A percentile compares a stretch with the other conserved stretches of the same genome.
These are phyloP conservation scores for Phataginus tetradactyla DNA, from an alignment of 2,797 vertebrate genomes.

Conservation along the genomic window DNA sequence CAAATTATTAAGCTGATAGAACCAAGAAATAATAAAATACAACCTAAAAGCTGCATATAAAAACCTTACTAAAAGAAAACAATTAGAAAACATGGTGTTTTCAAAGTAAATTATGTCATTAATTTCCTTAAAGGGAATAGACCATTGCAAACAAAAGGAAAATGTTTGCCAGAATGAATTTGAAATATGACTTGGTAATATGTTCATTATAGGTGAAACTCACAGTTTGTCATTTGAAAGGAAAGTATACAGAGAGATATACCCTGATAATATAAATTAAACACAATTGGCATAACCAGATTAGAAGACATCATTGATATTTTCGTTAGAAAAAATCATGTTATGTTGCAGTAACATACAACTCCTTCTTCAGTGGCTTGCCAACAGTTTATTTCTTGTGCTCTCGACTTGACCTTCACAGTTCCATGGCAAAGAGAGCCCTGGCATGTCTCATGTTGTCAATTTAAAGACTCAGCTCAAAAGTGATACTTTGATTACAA, in stretches of 20 bases:
- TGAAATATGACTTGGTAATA: background rate
- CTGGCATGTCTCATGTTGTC: background rate
- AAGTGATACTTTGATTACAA: background rate
- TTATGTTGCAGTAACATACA: background rate
- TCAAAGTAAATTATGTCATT: background rate
- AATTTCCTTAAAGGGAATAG: background rate
- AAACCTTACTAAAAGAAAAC: background rate
- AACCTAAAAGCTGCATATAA: background rate
- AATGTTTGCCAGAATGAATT: background rate
- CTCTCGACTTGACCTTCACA: background rate
- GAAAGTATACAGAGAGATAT: background rate
- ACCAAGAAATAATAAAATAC: background rate
- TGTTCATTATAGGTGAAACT: background rate
- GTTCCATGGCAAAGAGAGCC: background rate
- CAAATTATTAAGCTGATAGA: background rate
- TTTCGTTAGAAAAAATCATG: background rate
- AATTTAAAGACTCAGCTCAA: background rate
- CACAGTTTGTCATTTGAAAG: no score
- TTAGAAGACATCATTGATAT: background rate
- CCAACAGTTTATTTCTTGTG: background rate
- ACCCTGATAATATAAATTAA: background rate
- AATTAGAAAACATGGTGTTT: background rate
- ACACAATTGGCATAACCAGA: accelerated
- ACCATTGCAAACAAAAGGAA: background rate
- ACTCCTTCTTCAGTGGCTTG: background rate